These are phyloP conservation scores for Melieria picta DNA, from an alignment of 2,888 invertebrate genomes.

Conservation along the genomic window DNA sequence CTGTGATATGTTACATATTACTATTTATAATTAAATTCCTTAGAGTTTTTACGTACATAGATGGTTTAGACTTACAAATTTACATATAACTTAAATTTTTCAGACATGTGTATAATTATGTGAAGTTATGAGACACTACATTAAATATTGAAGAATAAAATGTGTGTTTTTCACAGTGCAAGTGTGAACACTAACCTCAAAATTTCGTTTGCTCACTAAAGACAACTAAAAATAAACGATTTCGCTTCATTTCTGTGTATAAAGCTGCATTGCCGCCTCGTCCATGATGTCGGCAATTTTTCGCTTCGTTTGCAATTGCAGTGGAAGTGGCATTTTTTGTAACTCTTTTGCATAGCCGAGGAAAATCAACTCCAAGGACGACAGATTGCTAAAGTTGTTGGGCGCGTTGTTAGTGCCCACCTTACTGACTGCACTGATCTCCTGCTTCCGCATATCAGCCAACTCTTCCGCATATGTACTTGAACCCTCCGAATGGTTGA, in stretches of 20 bases:
- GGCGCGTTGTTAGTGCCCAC: not conserved
- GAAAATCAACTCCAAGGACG: slow-evolving; percentile 46
- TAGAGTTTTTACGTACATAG: too few species aligned
- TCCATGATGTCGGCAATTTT: slow-evolving; percentile 47
- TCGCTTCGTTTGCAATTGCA: slow-evolving; percentile 44
- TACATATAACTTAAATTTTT: too few species aligned
- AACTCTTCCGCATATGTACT: too few species aligned
- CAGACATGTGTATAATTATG: too few species aligned
- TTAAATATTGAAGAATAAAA: too few species aligned
- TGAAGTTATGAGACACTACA: too few species aligned
- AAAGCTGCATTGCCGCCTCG: slow-evolving; percentile 41
- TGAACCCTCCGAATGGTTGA: too few species aligned
- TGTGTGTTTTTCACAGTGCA: not conserved
- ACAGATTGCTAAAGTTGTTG: slow-evolving; percentile 34
- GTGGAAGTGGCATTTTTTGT: slow-evolving; percentile 44
- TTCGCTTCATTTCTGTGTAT: not conserved
- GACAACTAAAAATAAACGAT: not conserved
- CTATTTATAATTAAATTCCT: too few species aligned
- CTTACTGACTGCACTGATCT: too few species aligned
- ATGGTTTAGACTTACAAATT: too few species aligned
- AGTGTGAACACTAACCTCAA: slow-evolving; percentile 1
- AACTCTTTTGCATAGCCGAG: slow-evolving; percentile 46
- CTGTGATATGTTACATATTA: too few species aligned
- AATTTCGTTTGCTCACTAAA: slow-evolving; percentile 1
- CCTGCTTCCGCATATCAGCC: too few species aligned